Base-by-base conservation (phyloP, 2,888 invertebrate species). In the Cataglyphis rosenhaueri region DNA sequence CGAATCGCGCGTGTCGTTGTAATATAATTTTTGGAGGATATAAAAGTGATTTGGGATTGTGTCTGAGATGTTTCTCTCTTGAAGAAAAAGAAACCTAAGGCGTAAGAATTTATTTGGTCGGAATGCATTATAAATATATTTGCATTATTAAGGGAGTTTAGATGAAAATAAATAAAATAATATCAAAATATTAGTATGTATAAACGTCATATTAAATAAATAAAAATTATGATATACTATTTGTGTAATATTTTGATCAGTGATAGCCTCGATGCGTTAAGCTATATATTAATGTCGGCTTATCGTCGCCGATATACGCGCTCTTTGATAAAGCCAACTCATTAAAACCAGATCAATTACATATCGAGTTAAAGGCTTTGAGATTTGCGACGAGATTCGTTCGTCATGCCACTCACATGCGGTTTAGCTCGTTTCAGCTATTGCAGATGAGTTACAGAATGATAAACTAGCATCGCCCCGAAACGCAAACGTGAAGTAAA, bases 401-500 rank as follows among this genome's bases (percentile, higher is more conserved):
- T 55, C 29, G 70, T 29, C 29, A 10, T 21, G 71, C 44, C 18
- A 44, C 10, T 35, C 71, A 44, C 32, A 32, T 70, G 59, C 25
- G 44, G 44, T 57, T 78, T 9, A 44, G 41, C 57, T 70, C 41
- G 41, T 71, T 79, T 71, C 18, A 29, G 59, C 59, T 71, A 71
- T 79, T 32, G 21, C 44, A 25, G 78, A 59, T 18, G 35, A 59
- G 71, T 79, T 71, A 71, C 44, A 35, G 73, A 71, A 79, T 79
- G 78, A 79, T 59, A 79, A 79, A 79, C 73, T 71, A 71, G 44
- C 73, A 71, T 71, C 32, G 44, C 57, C 21, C 15, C 32, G 70
- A 21, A 78, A 70, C 29, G 70, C 57, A 70, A 70, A n/a, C 21
- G 57, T 18, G 70, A 44, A 78, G 78, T 79, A 79, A 79, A 71